Conservation (phyloP, 2,797 vertebrate genomes). For the Phataginus tetradactyla region DNA sequence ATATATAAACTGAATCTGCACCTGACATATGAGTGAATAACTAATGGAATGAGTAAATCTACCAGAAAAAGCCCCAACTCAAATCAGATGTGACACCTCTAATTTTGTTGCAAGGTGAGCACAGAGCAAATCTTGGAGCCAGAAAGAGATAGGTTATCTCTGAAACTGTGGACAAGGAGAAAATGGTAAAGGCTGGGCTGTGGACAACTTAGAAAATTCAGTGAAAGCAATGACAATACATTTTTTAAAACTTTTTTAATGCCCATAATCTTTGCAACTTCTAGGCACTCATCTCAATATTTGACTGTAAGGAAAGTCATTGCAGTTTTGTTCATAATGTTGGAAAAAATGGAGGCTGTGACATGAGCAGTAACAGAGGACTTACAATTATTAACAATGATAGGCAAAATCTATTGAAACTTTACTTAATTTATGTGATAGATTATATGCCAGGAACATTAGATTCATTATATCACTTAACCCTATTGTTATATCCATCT, state of each 20-base stretch:
- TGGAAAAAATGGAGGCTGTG: neutral
- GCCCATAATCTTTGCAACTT: neutral
- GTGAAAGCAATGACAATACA: neutral
- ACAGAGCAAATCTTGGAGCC: neutral
- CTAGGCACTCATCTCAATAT: neutral
- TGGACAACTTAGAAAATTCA: neutral
- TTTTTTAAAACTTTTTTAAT: neutral
- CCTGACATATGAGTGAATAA: neutral
- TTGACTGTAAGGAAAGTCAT: neutral
- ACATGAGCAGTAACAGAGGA: neutral
- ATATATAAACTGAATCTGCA: neutral
- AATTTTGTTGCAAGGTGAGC: neutral
- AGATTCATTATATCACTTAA: neutral
- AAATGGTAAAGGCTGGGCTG: neutral
- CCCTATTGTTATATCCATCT: neutral
- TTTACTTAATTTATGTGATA: neutral
- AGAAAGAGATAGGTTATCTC: neutral
- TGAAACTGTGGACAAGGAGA: neutral
- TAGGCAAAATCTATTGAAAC: neutral
- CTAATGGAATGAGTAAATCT: neutral
- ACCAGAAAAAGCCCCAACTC: neutral
- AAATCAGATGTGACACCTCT: neutral
- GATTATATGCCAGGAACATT: neutral
- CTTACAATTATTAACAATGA: neutral
- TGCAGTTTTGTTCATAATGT: neutral